Evolutionary conservation across 2,113 vertebrate species (phyloP).

Genomic region (Oreamnos americanus): DNA sequence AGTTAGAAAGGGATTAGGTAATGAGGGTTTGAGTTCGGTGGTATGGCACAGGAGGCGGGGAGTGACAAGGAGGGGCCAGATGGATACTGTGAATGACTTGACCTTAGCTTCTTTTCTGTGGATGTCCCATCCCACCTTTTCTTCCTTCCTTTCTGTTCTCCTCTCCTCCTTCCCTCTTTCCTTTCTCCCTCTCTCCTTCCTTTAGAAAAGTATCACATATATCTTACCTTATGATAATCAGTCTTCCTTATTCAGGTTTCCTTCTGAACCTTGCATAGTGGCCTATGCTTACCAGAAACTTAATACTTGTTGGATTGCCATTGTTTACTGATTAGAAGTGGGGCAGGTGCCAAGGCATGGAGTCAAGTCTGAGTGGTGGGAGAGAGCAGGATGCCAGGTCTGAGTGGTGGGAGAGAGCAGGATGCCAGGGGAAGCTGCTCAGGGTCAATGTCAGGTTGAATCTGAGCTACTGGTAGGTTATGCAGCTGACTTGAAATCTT

Average conservation of each 20-base stretch:
- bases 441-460: background rate
- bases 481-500: background rate
- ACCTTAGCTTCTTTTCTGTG: background rate
- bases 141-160: background rate
- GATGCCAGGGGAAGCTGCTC: background rate
- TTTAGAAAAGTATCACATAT: background rate
- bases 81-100: background rate
- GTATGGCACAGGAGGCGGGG: background rate
- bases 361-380: background rate
- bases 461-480: background rate
- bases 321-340: background rate
- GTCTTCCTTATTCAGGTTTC: background rate
- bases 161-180: background rate
- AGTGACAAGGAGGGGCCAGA: background rate
- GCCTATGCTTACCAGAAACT: background rate
- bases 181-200: background rate
- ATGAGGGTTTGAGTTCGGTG: background rate
- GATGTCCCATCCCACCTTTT: background rate
- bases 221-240: background rate
- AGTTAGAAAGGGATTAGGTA: background rate
- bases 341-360: background rate
- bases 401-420: background rate
- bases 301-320: background rate
- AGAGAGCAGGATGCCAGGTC: background rate
- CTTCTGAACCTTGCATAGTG: background rate